These are phyloP conservation scores for Dryobotodes eremita DNA, from an alignment of 2,888 invertebrate species.

Conservation along the genomic window DNA sequence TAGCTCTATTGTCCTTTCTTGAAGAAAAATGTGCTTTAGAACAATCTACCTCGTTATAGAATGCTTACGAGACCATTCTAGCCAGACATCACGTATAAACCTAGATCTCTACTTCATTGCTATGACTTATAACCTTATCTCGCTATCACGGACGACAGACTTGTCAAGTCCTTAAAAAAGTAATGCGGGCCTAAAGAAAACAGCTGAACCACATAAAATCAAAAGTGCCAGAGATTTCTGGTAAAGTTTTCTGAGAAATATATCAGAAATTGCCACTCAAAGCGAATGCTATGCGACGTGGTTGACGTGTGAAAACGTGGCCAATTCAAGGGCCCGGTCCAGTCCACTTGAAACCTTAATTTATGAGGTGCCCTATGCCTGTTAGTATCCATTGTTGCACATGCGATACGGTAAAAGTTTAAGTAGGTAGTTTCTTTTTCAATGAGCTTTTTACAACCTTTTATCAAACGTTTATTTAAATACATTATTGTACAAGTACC, in stretches of 20 bases:
- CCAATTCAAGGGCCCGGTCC: constrained; percentile 64
- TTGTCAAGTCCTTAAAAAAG: neutral
- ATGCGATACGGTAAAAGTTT: constrained; percentile 23
- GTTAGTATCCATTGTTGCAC: constrained; percentile 65
- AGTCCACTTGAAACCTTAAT: constrained; percentile 78
- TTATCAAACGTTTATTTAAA: neutral
- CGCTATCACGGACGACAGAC: neutral
- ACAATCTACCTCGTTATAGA: neutral
- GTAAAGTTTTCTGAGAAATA: constrained; percentile 52
- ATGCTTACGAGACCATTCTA: neutral
- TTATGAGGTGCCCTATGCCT: constrained; percentile 76
- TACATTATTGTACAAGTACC: neutral
- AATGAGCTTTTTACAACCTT: neutral
- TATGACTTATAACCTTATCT: neutral
- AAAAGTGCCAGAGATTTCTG: constrained; percentile 39
- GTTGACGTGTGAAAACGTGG: constrained; percentile 65
- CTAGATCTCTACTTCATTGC: neutral
- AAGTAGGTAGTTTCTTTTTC: neutral
- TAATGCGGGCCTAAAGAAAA: neutral
- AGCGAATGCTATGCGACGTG: constrained; percentile 27
- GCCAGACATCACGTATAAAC: too few species aligned
- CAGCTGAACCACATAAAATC: constrained; percentile 10
- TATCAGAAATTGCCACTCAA: constrained; percentile 56
- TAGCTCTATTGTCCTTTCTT: neutral
- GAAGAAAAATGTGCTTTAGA: neutral